A percentile compares a stretch with the other conserved stretches of the same genome.
Evolutionary conservation across 2,797 vertebrate species (phyloP).

Genomic region (Siniperca scherzeri): DNA sequence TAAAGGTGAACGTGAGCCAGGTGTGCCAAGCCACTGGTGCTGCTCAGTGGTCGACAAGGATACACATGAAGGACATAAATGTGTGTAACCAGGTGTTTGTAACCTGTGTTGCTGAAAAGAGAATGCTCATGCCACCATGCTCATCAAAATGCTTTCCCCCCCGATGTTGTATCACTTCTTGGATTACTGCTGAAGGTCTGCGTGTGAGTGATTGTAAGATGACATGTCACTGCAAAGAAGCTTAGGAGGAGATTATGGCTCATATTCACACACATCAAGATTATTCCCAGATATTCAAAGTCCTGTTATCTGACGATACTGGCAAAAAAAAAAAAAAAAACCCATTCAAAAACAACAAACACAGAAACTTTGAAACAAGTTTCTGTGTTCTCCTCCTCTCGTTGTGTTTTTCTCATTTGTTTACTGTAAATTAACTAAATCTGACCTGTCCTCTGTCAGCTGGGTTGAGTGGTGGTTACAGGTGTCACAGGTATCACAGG

Average conservation of each 20-base stretch:
- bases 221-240: constrained; percentile 56
- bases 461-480: neutral
- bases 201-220: constrained; percentile 48
- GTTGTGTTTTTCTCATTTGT: neutral
- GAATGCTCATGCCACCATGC: neutral
- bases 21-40: neutral
- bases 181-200: constrained; percentile 48
- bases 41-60: neutral
- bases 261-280: constrained; percentile 58
- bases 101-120: neutral
- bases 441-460: neutral
- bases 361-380: constrained; percentile 17
- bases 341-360: constrained; percentile 6
- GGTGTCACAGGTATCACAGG: neutral
- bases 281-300: constrained; percentile 54
- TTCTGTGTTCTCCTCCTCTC: neutral
- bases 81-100: constrained; percentile 1
- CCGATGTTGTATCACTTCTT: constrained; percentile 24
- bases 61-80: neutral
- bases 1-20: neutral
- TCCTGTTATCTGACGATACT: constrained; percentile 25
- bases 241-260: constrained; percentile 62
- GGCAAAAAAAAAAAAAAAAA: neutral
- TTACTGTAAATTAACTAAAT: neutral
- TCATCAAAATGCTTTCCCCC: neutral